Conservation (phyloP, 2,797 vertebrate species). For the Tamandua tetradactyla region DNA sequence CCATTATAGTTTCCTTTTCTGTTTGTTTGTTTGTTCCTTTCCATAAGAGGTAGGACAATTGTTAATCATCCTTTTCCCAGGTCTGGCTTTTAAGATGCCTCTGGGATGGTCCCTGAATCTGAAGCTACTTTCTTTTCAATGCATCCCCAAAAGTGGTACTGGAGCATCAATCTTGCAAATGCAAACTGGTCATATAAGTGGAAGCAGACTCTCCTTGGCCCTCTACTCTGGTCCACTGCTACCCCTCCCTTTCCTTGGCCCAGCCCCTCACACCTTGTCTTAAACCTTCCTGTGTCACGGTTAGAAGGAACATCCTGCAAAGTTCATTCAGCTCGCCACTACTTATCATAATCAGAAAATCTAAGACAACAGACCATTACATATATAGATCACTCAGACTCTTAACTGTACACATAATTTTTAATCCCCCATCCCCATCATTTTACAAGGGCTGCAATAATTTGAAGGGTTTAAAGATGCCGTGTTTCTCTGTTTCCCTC, state of each 20-base stretch:
- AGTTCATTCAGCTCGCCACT: neutral
- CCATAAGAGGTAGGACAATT: neutral
- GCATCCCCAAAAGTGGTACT: neutral
- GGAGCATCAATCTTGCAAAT: neutral
- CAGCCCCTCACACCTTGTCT: neutral
- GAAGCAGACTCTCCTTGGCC: neutral
- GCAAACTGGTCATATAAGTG: neutral
- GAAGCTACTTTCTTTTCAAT: neutral
- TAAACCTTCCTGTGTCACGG: neutral
- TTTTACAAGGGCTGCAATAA: neutral
- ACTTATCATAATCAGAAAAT: neutral
- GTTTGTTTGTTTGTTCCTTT: neutral
- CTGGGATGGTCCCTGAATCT: neutral
- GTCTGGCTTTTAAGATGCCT: neutral
- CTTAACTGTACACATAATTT: neutral
- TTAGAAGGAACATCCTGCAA: neutral
- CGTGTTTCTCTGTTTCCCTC: conserved; percentile 20
- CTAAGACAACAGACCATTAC: conserved; percentile 30
- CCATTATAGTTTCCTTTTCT: neutral
- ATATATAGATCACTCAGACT: neutral
- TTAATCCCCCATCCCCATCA: neutral
- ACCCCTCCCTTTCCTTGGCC: neutral
- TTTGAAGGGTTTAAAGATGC: conserved; percentile 34
- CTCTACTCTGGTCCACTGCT: neutral
- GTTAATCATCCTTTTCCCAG: neutral